Evolutionary conservation across 1,140 invertebrate species (phyloP), one percentile per base, ranked within the genome.

Genomic region (Chlorops oryzae): DNA sequence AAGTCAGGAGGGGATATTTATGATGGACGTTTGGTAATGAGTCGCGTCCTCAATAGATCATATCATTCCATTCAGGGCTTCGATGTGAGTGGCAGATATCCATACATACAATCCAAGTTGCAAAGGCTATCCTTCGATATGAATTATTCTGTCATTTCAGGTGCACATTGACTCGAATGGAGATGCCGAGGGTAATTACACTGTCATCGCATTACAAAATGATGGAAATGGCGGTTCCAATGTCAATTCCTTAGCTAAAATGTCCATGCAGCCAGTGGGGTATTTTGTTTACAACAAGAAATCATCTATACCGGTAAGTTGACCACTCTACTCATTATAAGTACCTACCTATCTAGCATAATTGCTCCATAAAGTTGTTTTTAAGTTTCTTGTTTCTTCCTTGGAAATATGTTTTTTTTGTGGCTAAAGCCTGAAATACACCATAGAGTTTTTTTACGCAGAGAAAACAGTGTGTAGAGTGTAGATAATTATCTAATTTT

Each of bases 151-250:
- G 12, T 25, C n/a, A n/a, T 41, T 22, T 7, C 49, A 88, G 80
- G 85, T 91, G 1, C 82, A 83, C 50, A 92, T 95, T 54, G 90
- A 94, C 63, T 79, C 79, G 3, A 88, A 90, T 64, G 91, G 90
- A 2, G 90, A 95, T 67, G 90, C 92, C 0, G 88, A 92, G 63
- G 91, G 90, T 2, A 93, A 94, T 72, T 94, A 90, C 67, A 89
- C 90, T 0, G 82, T 94, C 1, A 80, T 94, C 12, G 81, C 85
- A 1, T 74, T 84, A n/a, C 76, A 84, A 32, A 75, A 79, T 53
- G 81, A 85, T 58, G 53, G 44, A 4, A 55, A 34, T 24, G 52
- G 35, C n/a, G 50, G 37, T 3, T 42, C 45, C 5, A n/a, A n/a
- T n/a, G n/a, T n/a, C n/a, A n/a, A n/a, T n/a, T 68, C 65, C 1